Percentiles rank a stretch among this genome's conserved stretches.
Conservation (phyloP, 2,888 invertebrate species). For the Aporophyla nigra region DNA sequence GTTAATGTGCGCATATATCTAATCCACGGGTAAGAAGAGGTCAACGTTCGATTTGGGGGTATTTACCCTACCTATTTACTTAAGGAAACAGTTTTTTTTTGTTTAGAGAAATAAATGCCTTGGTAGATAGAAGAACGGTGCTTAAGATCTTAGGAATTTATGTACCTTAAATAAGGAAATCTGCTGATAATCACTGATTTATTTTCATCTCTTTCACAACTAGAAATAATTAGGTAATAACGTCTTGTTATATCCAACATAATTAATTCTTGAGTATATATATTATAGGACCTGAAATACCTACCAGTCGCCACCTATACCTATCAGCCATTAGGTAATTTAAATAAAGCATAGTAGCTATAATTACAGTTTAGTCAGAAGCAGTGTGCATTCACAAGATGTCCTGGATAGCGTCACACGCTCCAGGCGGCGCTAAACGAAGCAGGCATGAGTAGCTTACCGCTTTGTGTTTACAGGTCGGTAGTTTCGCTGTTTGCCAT, state of each 20-base stretch:
- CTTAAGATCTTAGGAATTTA: not conserved
- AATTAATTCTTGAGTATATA: not conserved
- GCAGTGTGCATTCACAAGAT: slow-evolving; percentile 38
- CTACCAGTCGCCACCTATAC: not conserved
- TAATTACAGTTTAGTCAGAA: not conserved
- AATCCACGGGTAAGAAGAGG: slow-evolving; percentile 65
- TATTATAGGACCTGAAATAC: not conserved
- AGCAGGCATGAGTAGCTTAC: slow-evolving; percentile 63
- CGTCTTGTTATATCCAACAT: not conserved
- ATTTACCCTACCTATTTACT: slow-evolving; percentile 12
- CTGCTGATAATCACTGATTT: not conserved
- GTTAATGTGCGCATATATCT: slow-evolving; percentile 65
- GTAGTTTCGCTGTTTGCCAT: slow-evolving; percentile 66
- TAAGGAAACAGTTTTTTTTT: slow-evolving; percentile 36
- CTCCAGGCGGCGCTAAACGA: slow-evolving; percentile 52
- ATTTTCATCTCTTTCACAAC: not conserved
- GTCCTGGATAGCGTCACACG: slow-evolving; percentile 43
- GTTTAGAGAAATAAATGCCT: not conserved
- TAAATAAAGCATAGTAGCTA: not conserved
- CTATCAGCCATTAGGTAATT: not conserved
- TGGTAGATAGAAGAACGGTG: not conserved
- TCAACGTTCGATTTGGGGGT: slow-evolving; percentile 66
- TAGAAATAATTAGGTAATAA: too few relatives aligned
- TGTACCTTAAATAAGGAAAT: not conserved
- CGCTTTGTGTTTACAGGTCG: slow-evolving; percentile 69